Conservation (phyloP, 2,113 vertebrate species). For the Phalacrocorax pelagicus region DNA sequence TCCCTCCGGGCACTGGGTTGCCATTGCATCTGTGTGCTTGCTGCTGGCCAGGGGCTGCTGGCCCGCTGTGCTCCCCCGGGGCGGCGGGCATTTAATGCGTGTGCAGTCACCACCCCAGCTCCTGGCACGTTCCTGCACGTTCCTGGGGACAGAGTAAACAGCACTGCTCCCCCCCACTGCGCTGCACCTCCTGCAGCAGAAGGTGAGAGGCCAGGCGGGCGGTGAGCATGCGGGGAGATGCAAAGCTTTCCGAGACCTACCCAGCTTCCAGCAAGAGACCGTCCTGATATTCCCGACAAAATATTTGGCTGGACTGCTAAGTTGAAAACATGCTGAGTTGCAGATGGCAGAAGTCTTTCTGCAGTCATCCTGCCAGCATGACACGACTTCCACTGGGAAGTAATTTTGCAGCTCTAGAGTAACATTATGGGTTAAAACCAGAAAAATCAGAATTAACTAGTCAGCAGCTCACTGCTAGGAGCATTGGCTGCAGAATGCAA, state of each 20-base stretch:
- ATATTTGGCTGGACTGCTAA: not conserved
- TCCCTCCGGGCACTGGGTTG: rapidly evolving
- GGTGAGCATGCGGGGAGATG: not conserved
- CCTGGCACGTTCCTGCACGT: not conserved
- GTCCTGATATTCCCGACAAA: not conserved
- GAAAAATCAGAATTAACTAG: not conserved
- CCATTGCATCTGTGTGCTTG: not conserved
- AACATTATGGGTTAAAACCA: not conserved
- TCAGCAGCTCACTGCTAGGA: not conserved
- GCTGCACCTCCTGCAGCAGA: not conserved
- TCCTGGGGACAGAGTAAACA: not conserved
- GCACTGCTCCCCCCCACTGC: rapidly evolving
- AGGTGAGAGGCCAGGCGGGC: not conserved
- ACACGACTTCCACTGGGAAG: constrained; percentile 1
- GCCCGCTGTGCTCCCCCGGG: rapidly evolving
- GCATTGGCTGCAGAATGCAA: not conserved
- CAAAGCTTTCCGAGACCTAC: not conserved
- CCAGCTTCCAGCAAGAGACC: not conserved
- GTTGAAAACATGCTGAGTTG: not conserved
- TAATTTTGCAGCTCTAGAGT: not conserved
- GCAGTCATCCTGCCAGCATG: not conserved
- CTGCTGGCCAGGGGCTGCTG: not conserved
- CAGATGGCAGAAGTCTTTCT: not conserved
- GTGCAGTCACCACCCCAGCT: not conserved
- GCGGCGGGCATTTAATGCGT: rapidly evolving